Evolutionary conservation across 2,113 vertebrate genomes (phyloP).

Genomic region (Deroptyus accipitrinus): DNA sequence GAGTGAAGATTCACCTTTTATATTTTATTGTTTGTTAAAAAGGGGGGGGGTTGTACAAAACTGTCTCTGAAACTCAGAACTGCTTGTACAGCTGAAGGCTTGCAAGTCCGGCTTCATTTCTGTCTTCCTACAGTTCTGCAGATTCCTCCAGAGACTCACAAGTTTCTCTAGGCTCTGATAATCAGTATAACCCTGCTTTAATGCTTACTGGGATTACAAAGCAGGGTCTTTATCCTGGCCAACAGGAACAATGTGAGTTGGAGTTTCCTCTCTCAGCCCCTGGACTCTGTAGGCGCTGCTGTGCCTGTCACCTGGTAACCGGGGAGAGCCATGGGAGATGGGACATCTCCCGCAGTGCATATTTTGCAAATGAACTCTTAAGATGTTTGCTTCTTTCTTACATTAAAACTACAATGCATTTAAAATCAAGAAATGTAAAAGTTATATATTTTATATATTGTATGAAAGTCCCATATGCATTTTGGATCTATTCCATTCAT

Average conservation of each 20-base stretch:
- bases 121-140: background rate
- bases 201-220: background rate
- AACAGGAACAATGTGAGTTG: background rate
- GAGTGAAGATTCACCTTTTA: background rate
- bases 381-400: background rate
- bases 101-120: background rate
- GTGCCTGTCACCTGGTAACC: background rate
- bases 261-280: background rate
- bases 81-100: background rate
- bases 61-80: background rate
- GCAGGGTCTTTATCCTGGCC: background rate
- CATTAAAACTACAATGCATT: background rate
- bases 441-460: constrained; percentile 25
- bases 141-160: background rate
- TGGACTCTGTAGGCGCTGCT: background rate
- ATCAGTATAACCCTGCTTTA: background rate
- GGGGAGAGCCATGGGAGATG: background rate
- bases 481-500: background rate
- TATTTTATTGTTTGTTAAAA: background rate
- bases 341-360: background rate
- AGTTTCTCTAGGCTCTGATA: background rate
- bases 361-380: background rate
- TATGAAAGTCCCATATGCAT: background rate
- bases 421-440: background rate
- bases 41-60: background rate